Evolutionary conservation across 2,113 vertebrate genomes (phyloP), one percentile per base, ranked within the genome.

Genomic region (Grammomys surdaster): DNA sequence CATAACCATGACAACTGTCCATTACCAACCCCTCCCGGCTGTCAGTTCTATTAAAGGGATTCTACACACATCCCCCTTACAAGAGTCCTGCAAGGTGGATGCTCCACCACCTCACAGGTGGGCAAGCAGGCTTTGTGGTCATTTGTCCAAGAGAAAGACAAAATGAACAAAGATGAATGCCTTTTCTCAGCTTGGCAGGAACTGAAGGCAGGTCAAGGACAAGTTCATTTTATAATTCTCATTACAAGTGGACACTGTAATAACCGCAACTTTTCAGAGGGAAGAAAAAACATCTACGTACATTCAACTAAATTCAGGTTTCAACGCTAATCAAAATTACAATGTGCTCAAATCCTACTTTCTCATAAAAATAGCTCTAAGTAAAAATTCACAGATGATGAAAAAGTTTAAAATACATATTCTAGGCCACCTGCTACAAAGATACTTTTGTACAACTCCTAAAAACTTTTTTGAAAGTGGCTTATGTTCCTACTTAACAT

Each of bases 381-480:
- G 78, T 80, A 96, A 96, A 95, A 95, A 96, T 19, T 96, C 88
- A 94, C 85, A 94, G 88, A 95, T 96, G 67, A 96, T 72, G 54
- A 73, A 93, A 95, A 96, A 85, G n/a, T 92, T 67, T 0, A 0
- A 97, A 97, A 88, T 97, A 81, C 77, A 96, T 92, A 95, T 89
- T 33, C 70, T 70, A 91, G 96, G 76, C 86, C 97, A 97, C 89
- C 84, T 91, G 78, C 48, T 95, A 58, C 89, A 84, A 91, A 97
- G 91, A 46, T 10, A 93, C n/a, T 97, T 97, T 81, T 73, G 56
- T 20, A 91, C 96, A 97, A 67, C 75, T 76, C 58, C 33, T 56
- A 96, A 40, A 70, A 96, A 93, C 33, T 7, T 93, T 89, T 65
- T 97, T 94, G 12, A 75, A 43, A 60, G 24, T 58, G 31, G 65